Evolutionary conservation across 2,888 invertebrate species (phyloP), one percentile per base, ranked within the genome.

Genomic region (Metellina segmentata): DNA sequence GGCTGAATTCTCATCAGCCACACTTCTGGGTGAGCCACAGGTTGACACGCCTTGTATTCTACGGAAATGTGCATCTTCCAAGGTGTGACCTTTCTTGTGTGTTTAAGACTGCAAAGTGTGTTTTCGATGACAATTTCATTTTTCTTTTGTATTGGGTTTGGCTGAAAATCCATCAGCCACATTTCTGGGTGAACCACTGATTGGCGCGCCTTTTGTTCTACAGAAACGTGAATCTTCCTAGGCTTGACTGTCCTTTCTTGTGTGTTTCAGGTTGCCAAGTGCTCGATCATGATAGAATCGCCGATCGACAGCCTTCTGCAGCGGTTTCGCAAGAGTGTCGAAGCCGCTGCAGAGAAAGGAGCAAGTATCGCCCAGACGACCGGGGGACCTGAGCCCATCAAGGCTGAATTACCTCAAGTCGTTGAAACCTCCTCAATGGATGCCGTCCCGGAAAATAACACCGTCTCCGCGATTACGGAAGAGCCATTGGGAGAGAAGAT

Each of bases 401-500:
- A 81, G 75, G 48, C 86, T 8, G 87, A 87, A 48, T 75, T 81
- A 6, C 86, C 85, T 49, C 82, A 49, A 11, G 72, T 9, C 8
- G 16, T 53, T 4, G 91, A 69, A 16, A 19, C 69, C 61, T 52
- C 86, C 20, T 13, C 70, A 9, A 52, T 69, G 16, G 53, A 61
- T 7, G 72, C 74, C 61, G 69, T 52, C 48, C n/a, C 71, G 11
- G 69, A 72, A 48, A 11, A 48, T 11, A n/a, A n/a, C 7, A 49
- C n/a, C 16, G 19, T 13, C 49, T 52, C 20, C 0, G 70, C 75
- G n/a, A 48, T 53, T 13, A 85, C 85, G 1, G 89, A 82, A 53
- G 92, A 92, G 75, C 85, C 89, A 13, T 13, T 86, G 16, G 92
- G 81, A 61, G 92, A 92, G 53, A 89, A 86, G 72, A 88, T 89